phyloP scores from a whole-genome alignment of 2,888 invertebrate genomes.

The Trichogramma evanescens region DNA sequence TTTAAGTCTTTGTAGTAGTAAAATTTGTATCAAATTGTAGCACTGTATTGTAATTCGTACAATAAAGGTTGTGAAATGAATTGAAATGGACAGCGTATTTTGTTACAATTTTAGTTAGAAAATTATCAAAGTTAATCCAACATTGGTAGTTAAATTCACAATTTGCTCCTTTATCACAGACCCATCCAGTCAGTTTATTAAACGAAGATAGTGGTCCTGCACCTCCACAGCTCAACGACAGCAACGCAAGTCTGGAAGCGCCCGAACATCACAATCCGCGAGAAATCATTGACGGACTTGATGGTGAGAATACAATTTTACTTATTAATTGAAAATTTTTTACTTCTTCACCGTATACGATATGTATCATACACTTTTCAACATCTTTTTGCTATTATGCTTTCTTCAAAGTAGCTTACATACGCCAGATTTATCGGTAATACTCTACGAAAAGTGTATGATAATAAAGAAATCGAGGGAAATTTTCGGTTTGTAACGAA shows the following conservation, averaged over 20 bases:
- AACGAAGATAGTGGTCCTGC: slow-evolving; percentile 42
- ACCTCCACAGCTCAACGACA: slow-evolving; percentile 40
- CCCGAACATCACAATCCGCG: slow-evolving; percentile 45
- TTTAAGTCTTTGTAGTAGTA: too few species aligned
- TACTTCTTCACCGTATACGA: not conserved
- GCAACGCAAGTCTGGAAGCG: slow-evolving; percentile 41
- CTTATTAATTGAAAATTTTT: not conserved
- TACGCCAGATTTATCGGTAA: not conserved
- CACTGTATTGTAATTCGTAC: too few species aligned
- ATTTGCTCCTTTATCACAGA: slow-evolving; percentile 28
- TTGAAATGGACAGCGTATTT: too few species aligned
- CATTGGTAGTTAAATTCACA: too few species aligned
- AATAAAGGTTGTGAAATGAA: too few species aligned
- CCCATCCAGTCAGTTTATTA: slow-evolving; percentile 42
- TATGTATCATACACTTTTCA: not conserved
- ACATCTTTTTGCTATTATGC: not conserved
- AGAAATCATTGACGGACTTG: slow-evolving; percentile 47
- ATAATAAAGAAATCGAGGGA: slow-evolving; percentile 43
- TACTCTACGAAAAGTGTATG: slow-evolving; percentile 29
- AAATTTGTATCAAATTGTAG: too few species aligned
- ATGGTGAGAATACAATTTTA: slow-evolving; percentile 43
- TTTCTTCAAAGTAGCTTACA: not conserved
- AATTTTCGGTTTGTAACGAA: slow-evolving; percentile 19
- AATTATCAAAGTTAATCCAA: too few species aligned
- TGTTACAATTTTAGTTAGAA: too few species aligned